phyloP scores from a whole-genome alignment of 2,888 invertebrate genomes.

The Cosmia trapezina region DNA sequence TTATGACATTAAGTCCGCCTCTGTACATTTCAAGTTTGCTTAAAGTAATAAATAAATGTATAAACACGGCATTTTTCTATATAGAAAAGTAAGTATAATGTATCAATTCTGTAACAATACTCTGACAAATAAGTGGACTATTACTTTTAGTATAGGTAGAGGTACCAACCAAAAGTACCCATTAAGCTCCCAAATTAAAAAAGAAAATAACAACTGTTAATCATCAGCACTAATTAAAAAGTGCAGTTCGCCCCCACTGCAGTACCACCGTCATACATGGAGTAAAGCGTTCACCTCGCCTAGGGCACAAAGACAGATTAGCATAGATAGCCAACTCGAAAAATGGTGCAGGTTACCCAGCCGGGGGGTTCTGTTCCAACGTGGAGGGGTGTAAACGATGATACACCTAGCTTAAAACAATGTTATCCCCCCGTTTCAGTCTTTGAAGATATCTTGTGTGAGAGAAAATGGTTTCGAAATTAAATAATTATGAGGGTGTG shows the following conservation, averaged over 20 bases:
- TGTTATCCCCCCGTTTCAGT: conserved; percentile 1
- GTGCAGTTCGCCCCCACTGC: conserved; percentile 7
- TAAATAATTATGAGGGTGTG: background rate
- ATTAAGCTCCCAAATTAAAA: background rate
- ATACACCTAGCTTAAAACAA: background rate
- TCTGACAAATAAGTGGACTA: no score
- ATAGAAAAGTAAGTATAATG: no score
- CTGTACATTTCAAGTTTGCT: no score
- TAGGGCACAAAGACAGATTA: conserved; percentile 54
- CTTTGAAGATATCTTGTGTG: background rate
- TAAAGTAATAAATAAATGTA: no score
- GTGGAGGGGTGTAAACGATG: background rate
- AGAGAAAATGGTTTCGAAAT: background rate
- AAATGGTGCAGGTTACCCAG: conserved; percentile 24
- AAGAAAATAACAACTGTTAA: background rate
- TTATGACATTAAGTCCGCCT: no score
- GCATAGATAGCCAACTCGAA: conserved; percentile 48
- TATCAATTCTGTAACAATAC: no score
- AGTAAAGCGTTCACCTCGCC: conserved; percentile 21
- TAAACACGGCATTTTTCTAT: no score
- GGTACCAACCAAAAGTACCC: background rate
- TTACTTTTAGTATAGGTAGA: no score
- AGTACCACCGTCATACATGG: conserved; percentile 3
- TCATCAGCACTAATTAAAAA: background rate
- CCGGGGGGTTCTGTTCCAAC: background rate